These are phyloP conservation scores for Bursaphelenchus okinawaensis DNA, from an alignment of 2,888 invertebrate genomes.

Conservation along the genomic window DNA sequence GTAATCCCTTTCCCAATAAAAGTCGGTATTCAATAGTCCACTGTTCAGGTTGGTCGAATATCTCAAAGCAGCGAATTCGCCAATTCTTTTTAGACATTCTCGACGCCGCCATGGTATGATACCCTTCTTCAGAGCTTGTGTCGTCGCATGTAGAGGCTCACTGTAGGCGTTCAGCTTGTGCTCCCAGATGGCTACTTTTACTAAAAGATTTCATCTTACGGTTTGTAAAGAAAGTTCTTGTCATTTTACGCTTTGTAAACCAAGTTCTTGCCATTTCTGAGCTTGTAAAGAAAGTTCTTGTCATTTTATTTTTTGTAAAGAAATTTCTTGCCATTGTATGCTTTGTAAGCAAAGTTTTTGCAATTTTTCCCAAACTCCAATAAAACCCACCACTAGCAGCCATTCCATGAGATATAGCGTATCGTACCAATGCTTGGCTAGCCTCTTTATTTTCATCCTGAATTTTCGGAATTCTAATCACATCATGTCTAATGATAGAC, in stretches of 20 bases:
- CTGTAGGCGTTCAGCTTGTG: conserved; percentile 76
- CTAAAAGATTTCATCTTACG: conserved; percentile 61
- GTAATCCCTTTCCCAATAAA: conserved; percentile 92
- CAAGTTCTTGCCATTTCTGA: no score
- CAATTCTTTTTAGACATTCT: conserved; percentile 40
- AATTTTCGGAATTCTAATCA: conserved; percentile 2
- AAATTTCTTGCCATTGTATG: no score
- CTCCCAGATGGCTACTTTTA: conserved; percentile 91
- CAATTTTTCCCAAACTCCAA: neutral
- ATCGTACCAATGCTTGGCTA: conserved; percentile 69
- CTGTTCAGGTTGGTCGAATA: conserved; percentile 87
- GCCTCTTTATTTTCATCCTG: conserved; percentile 5
- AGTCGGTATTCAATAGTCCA: conserved; percentile 86
- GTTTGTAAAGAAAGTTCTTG: no score
- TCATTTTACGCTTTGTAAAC: no score
- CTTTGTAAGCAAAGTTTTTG: no score
- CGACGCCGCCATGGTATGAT: conserved; percentile 44
- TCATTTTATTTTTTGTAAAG: no score
- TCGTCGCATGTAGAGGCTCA: conserved; percentile 71
- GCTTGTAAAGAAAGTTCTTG: no score
- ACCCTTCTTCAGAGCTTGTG: conserved; percentile 33
- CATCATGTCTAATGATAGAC: neutral
- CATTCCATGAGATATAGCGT: conserved; percentile 88
- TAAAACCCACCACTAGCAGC: conserved; percentile 67
- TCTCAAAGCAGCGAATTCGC: conserved; percentile 52